phyloP scores from a whole-genome alignment of 1,140 invertebrate species.

The Araneus ventricosus region DNA sequence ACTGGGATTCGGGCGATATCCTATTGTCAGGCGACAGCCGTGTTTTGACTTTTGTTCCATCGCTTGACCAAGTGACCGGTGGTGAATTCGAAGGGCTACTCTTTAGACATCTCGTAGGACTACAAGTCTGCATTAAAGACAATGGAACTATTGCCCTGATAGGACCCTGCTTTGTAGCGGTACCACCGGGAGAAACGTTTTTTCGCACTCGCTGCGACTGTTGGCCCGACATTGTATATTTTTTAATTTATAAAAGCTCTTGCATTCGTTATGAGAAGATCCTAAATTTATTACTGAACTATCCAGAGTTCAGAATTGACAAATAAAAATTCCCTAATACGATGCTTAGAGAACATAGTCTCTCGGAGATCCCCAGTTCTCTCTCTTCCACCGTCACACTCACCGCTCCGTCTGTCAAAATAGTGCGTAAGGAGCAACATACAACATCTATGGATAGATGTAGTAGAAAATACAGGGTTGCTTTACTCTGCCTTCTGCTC shows the following conservation, averaged over 20 bases:
- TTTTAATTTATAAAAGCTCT: conserved; percentile 63
- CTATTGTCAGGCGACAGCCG: conserved; percentile 73
- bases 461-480: conserved; percentile 66
- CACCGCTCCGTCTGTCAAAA: conserved; percentile 65
- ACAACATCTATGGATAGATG: conserved; percentile 68
- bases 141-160: conserved; percentile 77
- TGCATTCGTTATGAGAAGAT: conserved; percentile 44
- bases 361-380: not conserved
- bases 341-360: conserved; percentile 64
- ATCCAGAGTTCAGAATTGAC: conserved; percentile 18
- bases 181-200: conserved; percentile 76
- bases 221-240: conserved; percentile 67
- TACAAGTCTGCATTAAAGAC: conserved; percentile 75
- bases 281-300: conserved; percentile 41
- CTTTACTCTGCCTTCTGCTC: conserved; percentile 27
- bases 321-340: conserved; percentile 31
- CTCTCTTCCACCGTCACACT: not conserved
- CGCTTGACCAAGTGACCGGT: conserved; percentile 57
- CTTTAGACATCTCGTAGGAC: conserved; percentile 73
- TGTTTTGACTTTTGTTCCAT: conserved; percentile 72
- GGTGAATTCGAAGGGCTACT: conserved; percentile 72
- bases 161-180: conserved; percentile 74
- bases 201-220: conserved; percentile 75
- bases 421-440: conserved; percentile 33
- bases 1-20: conserved; percentile 74